Percentiles rank a stretch among this genome's conserved stretches.
Evolutionary conservation across 2,888 invertebrate species (phyloP).

Genomic region (Diadegma fenestrale): DNA sequence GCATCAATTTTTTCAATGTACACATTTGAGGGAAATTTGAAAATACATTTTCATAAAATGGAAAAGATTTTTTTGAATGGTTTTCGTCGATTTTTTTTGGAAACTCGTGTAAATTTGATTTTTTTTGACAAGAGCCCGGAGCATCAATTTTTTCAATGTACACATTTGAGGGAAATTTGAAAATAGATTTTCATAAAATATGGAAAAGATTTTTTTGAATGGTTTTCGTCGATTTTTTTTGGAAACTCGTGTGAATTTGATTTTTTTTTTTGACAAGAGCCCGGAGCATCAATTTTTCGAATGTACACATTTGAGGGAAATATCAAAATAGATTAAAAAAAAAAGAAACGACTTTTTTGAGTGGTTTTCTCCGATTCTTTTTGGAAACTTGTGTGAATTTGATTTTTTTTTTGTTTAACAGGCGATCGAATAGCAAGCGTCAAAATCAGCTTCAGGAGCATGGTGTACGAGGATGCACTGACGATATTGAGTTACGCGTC

Average conservation of each 20-base stretch:
- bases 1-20: neutral
- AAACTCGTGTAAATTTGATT: too few relatives aligned
- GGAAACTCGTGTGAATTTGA: too few relatives aligned
- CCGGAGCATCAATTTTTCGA: neutral
- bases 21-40: neutral
- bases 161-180: neutral
- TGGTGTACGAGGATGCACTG: slow-evolving; percentile 95
- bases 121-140: neutral
- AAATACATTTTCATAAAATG: too few relatives aligned
- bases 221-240: too few relatives aligned
- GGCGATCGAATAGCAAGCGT: slow-evolving; percentile 95
- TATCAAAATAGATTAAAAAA: neutral
- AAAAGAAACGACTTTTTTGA: neutral
- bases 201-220: neutral
- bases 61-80: neutral
- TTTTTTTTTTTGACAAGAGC: neutral
- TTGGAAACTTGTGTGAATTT: too few relatives aligned
- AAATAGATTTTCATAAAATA: too few relatives aligned
- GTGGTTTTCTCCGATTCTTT: neutral
- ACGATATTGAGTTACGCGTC: slow-evolving; percentile 96
- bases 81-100: too few relatives aligned
- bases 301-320: neutral
- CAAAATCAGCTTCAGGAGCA: slow-evolving; percentile 94
- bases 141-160: neutral
- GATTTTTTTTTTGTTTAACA: slow-evolving; percentile 80